phyloP scores from a whole-genome alignment of 2,888 invertebrate species.

The Spisula subtruncata region DNA sequence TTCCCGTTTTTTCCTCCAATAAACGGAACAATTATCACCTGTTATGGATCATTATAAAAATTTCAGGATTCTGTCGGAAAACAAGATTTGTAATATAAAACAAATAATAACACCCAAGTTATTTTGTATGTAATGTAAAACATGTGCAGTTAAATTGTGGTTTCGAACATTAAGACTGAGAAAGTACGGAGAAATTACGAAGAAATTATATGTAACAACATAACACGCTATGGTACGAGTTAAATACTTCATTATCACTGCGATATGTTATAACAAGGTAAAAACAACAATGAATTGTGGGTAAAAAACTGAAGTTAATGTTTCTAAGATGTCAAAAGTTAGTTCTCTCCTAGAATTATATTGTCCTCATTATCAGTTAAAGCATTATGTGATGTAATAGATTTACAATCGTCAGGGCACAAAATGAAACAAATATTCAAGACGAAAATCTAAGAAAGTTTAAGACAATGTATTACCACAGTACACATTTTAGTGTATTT shows the following conservation, averaged over 20 bases:
- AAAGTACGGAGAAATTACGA: no score
- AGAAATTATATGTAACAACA: slow-evolving; percentile 1
- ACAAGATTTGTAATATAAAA: background rate
- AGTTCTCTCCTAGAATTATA: background rate
- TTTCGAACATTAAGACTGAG: background rate
- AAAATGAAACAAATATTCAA: no score
- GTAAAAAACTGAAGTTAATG: background rate
- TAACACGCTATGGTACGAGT: background rate
- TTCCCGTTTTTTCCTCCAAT: background rate
- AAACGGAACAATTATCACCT: background rate
- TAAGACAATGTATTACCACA: no score
- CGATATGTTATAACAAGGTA: slow-evolving; percentile 12
- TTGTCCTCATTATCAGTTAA: background rate
- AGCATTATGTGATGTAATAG: no score
- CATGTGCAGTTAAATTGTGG: background rate
- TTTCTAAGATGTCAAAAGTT: background rate
- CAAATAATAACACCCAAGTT: background rate
- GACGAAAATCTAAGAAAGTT: no score
- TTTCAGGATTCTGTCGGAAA: background rate
- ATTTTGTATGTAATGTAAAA: slow-evolving; percentile 19
- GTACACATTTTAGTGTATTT: no score
- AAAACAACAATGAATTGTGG: background rate
- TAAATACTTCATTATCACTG: slow-evolving; percentile 15
- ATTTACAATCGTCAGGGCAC: no score
- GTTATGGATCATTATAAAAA: slow-evolving; percentile 23